Evolutionary conservation across 2,113 vertebrate species (phyloP), one percentile per base, ranked within the genome.

Genomic region (Dunckerocampus dactyliophorus): DNA sequence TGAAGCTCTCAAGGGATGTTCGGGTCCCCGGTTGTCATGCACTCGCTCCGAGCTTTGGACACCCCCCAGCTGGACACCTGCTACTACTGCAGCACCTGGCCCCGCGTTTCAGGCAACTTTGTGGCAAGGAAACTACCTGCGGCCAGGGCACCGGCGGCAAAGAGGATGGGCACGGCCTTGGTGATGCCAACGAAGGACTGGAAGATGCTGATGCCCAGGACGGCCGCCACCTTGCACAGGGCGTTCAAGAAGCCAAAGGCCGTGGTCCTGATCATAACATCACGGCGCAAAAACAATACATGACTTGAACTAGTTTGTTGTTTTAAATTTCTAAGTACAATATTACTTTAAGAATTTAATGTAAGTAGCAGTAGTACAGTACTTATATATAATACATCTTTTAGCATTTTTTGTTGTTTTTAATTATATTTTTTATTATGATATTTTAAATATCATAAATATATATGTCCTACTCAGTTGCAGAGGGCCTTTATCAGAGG

Each of bases 131-230:
- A 96, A 81, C 95, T 96, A 75, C 96, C 96, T 0, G 92, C 89
- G 0, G 94, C 95, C 13, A 98, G 90, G 0, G 95, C 95, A 0
- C 92, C 92, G 0, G 95, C 95, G 0, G 96, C 96, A 3, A 97
- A 90, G 16, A 98, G 63, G 85, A 98, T 98, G 71, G 95, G 95
- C 51, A 95, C 91, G 0, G 96, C 95, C 84, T 97, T 96, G 67
- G 95, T 95, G 88, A 98, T 92, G 50, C 94, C 95, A 37, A 98
- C 96, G 1, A 98, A 97, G 8, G 96, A 98, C 0, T 95, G 94
- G 91, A 98, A 98, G 88, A 96, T 97, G 90, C 94, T 96, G 89
- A 97, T 97, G 57, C 95, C 96, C 90, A 98, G 81, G 43, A 98
- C 95, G 0, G 96, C 95, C 0, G 96, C 96, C 85, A 98, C 84